Percentiles rank a stretch among this genome's conserved stretches.
These are phyloP conservation scores for Tyrannus savana DNA, from an alignment of 2,113 vertebrate species.

Conservation along the genomic window DNA sequence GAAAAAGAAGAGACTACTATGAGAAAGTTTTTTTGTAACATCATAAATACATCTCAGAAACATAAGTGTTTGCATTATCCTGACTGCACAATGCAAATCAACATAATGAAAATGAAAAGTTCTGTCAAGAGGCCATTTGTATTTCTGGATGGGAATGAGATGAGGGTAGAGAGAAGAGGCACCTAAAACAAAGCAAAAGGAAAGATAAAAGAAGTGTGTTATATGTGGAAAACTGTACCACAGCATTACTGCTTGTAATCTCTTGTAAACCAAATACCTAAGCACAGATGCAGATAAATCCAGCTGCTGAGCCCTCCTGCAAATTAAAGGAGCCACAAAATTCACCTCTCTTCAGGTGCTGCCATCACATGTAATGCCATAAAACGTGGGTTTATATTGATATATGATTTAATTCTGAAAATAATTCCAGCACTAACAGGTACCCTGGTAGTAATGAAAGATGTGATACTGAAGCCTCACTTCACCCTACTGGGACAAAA, in stretches of 20 bases:
- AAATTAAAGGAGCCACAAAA: background rate
- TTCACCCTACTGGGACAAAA: background rate
- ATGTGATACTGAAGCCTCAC: background rate
- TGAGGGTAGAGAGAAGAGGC: background rate
- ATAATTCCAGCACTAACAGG: background rate
- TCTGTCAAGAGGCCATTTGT: background rate
- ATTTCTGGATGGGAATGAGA: constrained; percentile 32
- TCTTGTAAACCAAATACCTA: background rate
- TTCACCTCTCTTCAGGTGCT: background rate
- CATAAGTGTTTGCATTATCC: background rate
- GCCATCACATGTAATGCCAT: background rate
- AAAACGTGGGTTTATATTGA: background rate
- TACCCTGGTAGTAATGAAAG: background rate
- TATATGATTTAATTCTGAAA: background rate
- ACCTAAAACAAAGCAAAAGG: background rate
- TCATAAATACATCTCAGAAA: constrained; percentile 31
- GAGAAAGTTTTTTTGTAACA: background rate
- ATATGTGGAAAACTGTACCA: background rate
- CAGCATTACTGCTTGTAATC: background rate
- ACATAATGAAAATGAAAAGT: background rate
- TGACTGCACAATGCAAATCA: constrained; percentile 22
- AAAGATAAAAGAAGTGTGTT: background rate
- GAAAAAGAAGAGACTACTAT: constrained; percentile 23
- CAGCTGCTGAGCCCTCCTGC: background rate
- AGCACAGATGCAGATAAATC: background rate